Evolutionary conservation across 2,888 invertebrate genomes (phyloP), one percentile per base, ranked within the genome.

Genomic region (Drosophila multiciliata): DNA sequence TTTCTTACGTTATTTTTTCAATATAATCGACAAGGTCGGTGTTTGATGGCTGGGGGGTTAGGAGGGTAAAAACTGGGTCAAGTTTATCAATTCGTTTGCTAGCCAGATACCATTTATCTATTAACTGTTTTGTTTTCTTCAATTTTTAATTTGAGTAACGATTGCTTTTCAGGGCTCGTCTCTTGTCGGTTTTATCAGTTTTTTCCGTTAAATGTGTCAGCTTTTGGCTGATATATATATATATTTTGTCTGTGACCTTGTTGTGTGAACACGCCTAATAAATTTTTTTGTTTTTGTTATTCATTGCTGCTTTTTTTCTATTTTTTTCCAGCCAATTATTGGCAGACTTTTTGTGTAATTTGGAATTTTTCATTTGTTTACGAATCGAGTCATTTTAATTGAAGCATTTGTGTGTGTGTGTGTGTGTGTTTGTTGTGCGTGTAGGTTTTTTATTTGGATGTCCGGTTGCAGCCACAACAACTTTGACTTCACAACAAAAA

Each of bases 11-110:
- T 48, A 29, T 40, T 40, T 33, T 17, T 66, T 55, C 26, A 23
- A 17, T 45, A 49, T 58, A 53, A 64, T 48, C 60, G 45, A 23
- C 76, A 78, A 78, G 76, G 81, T 64, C 78, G 65, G 35, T 40
- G 38, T 12, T 29, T 26, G 7, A 45, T 40, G 48, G 23, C 17
- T 29, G 12, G 26, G 7, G 33, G 8, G 33, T 5, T 29, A 15
- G 1, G 20, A 15, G 48, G 40, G 35, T 38, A 36, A 73, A 53
- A 85, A 84, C 54, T 87, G 72, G 89, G 87, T 89, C 89, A 85
- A 89, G 89, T 87, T 87, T 84, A 87, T 80, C 78, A 78, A 73
- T 69, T 50, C 20, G 50, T 29, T 50, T 40, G 42, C 55, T 45
- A 15, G 53, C 53, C 54, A 29, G 71, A 74, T 71, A 70, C 33